Percentiles rank a stretch among this genome's conserved stretches.
Conservation (phyloP, 2,113 vertebrate genomes). For the Saccopteryx leptura region DNA sequence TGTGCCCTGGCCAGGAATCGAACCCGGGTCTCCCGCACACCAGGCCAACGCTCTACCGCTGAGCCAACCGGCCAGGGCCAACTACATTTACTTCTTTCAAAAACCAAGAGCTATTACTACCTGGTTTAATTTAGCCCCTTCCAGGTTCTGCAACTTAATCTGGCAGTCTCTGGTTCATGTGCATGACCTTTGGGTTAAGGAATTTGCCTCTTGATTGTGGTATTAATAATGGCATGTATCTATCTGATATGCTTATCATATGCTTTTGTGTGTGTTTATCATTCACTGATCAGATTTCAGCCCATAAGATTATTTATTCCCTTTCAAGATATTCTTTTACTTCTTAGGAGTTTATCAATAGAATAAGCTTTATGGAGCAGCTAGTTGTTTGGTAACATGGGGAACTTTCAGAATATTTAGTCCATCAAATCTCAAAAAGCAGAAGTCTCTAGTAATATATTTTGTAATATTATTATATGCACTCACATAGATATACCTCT, state of each 20-base stretch:
- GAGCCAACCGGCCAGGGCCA: too few relatives aligned
- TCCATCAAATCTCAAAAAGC: not conserved
- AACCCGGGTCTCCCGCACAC: too few relatives aligned
- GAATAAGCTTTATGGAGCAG: not conserved
- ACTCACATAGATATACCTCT: not conserved
- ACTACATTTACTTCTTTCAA: not conserved
- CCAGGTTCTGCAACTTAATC: not conserved
- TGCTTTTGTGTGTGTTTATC: not conserved
- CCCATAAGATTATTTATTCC: not conserved
- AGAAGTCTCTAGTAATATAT: not conserved
- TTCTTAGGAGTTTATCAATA: not conserved
- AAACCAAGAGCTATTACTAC: not conserved
- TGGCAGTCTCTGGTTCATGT: not conserved
- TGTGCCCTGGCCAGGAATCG: too few relatives aligned
- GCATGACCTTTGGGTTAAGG: not conserved
- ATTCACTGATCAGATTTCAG: conserved; percentile 13
- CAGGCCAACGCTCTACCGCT: too few relatives aligned
- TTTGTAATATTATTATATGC: conserved; percentile 20
- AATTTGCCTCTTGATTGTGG: not conserved
- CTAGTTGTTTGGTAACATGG: not conserved
- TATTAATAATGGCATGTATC: not conserved
- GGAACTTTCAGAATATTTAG: conserved; percentile 28
- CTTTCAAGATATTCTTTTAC: not conserved
- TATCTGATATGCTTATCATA: not conserved
- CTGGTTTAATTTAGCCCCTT: not conserved